Base-by-base conservation (phyloP, 2,888 invertebrate species). In the Podabrus alpinus region DNA sequence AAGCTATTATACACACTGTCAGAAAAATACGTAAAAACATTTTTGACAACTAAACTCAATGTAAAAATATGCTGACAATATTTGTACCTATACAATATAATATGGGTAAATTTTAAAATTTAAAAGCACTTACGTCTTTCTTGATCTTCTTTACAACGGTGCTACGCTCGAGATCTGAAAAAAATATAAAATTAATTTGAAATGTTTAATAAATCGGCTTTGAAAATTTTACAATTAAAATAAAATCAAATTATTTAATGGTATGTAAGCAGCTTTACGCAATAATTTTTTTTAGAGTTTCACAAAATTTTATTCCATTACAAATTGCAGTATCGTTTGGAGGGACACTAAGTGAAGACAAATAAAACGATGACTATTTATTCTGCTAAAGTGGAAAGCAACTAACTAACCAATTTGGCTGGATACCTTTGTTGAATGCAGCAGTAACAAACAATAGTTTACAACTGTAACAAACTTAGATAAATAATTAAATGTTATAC, bases 391-490 rank as follows among this genome's bases (percentile, higher is more conserved):
- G 59, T 66, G 66, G 59, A 67, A 67, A 59, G 59, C 66, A 66
- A n/a, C 60, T 24, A 66, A 16, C 60, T 24, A 67, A 67, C 60
- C 66, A 71, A 71, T 71, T 71, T 69, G 13, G 24, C 60, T 66
- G 21, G 25, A 71, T 71, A 64, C 64, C 45, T 71, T 64, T 66
- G 71, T 71, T 64, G 59, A 45, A 59, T 45, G 16, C 19, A 69
- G 9, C 25, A 21, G 15, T 24, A 64, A 66, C 71, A 71, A 71
- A 71, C 45, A 71, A 24, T 45, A 64, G 62, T 45, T 64, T 71
- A 66, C 59, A 59, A 70, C 62, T 45, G 11, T 15, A 15, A 19
- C 59, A 60, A 69, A 60, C 59, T 15, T 19, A 21, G 60, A 24
- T 29, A 29, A 45, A 45, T 45, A 45, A 45, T 45, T 45, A 45